Conservation (phyloP, 2,113 vertebrate genomes). For the Ptychochromis oligacanthus region DNA sequence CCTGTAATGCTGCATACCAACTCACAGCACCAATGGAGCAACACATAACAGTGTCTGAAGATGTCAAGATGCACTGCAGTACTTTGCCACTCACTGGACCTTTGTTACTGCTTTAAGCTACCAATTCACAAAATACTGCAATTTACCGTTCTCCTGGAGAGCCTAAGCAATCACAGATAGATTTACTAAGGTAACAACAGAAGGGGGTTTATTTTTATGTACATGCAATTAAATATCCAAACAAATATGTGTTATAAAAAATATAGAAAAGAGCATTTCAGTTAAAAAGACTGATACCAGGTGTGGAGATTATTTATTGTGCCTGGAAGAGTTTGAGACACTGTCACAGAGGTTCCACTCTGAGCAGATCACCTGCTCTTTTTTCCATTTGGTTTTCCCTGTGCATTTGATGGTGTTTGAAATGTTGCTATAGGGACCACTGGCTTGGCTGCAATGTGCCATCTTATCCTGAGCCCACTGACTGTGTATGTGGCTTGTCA, state of each 20-base stretch:
- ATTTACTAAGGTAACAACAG: not conserved
- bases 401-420: slow-evolving; percentile 44
- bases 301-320: not conserved
- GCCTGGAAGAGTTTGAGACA: slow-evolving; percentile 18
- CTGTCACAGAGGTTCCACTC: slow-evolving; percentile 36
- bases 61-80: slow-evolving; percentile 3
- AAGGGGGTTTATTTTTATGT: not conserved
- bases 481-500: slow-evolving; percentile 68
- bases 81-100: not conserved
- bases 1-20: slow-evolving; percentile 56
- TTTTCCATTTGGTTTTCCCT: slow-evolving; percentile 47
- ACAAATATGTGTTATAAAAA: not conserved
- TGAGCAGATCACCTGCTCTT: slow-evolving; percentile 40
- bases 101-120: not conserved
- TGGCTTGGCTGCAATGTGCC: slow-evolving; percentile 54
- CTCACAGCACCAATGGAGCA: slow-evolving; percentile 36
- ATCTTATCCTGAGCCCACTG: slow-evolving; percentile 60
- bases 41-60: slow-evolving; percentile 41
- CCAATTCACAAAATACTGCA: not conserved
- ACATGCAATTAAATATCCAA: not conserved
- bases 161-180: not conserved
- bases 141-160: not conserved
- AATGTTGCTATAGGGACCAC: slow-evolving; percentile 73
- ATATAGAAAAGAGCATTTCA: not conserved
- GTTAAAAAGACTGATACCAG: not conserved